Conservation (phyloP, 2,113 vertebrate species). For the Nesospiza acunhae region DNA sequence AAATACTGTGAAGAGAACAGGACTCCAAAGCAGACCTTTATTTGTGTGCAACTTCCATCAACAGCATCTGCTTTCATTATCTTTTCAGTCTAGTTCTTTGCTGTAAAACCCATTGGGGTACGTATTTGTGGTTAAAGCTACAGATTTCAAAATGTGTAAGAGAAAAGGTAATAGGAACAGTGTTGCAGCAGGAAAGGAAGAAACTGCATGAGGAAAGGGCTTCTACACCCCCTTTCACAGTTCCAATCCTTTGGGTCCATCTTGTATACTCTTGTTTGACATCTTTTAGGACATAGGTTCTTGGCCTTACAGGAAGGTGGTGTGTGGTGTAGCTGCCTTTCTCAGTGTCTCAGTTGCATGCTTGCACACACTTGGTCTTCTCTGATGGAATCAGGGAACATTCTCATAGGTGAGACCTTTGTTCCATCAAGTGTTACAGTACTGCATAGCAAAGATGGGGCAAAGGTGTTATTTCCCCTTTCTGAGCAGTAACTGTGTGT, state of each 20-base stretch:
- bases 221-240: neutral
- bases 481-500: neutral
- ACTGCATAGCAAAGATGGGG: neutral
- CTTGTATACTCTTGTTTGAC: neutral
- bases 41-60: neutral
- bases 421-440: neutral
- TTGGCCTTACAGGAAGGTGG: neutral
- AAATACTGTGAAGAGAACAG: neutral
- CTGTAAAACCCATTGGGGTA: neutral
- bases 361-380: neutral
- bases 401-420: neutral
- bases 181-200: neutral
- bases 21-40: neutral
- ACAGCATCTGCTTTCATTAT: neutral
- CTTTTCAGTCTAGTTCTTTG: neutral
- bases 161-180: neutral
- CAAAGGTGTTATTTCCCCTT: neutral
- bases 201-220: neutral
- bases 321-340: neutral
- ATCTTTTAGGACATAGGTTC: neutral
- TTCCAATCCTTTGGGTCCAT: neutral
- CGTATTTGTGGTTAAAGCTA: neutral
- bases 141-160: neutral
- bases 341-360: rapidly evolving
- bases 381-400: neutral